Conservation (phyloP, 2,113 vertebrate species). For the Zapus hudsonius region DNA sequence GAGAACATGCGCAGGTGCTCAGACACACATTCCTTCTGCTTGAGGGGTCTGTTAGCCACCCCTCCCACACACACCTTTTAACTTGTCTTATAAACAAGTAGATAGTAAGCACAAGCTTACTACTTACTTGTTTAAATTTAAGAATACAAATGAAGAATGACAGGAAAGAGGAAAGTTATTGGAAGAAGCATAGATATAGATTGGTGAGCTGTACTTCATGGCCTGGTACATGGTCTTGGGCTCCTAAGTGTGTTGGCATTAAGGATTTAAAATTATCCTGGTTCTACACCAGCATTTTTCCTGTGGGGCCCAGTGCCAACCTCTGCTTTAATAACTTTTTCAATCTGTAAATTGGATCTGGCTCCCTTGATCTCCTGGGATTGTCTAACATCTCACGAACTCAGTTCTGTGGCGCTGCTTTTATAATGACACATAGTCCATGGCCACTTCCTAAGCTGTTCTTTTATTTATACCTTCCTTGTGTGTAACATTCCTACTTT, state of each 20-base stretch:
- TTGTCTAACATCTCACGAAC: background rate
- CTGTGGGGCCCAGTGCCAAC: background rate
- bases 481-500: background rate
- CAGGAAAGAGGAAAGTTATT: constrained; percentile 9
- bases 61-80: background rate
- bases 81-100: background rate
- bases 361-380: background rate
- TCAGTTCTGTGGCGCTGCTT: background rate
- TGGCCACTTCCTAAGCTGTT: background rate
- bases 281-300: background rate
- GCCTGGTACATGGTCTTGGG: background rate
- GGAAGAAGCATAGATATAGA: background rate
- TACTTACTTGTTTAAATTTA: constrained; percentile 18
- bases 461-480: background rate
- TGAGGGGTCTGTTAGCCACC: background rate
- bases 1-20: rapidly evolving
- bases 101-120: background rate
- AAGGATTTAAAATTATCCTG: background rate
- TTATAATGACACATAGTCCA: background rate
- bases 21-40: background rate
- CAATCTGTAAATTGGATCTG: background rate
- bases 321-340: background rate
- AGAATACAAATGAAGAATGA: constrained; percentile 10
- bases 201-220: background rate
- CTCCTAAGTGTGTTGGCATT: background rate